These are phyloP conservation scores for Holotrichia oblita DNA, from an alignment of 1,140 invertebrate genomes.

Conservation along the genomic window DNA sequence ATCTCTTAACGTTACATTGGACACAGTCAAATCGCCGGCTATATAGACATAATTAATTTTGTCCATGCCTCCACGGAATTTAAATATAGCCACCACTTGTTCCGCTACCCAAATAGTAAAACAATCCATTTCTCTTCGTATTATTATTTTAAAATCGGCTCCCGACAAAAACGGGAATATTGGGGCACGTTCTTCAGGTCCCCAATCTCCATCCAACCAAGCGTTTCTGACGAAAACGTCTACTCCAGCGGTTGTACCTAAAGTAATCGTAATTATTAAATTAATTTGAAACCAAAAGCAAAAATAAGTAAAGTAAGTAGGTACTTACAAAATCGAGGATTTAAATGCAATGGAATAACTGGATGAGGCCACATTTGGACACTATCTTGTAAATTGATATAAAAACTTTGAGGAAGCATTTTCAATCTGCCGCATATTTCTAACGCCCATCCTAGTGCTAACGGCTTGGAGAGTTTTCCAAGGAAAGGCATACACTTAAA, in stretches of 20 bases:
- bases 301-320: too few relatives aligned
- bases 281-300: too few relatives aligned
- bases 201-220: constrained; percentile 63
- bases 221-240: constrained; percentile 64
- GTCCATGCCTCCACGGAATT: constrained; percentile 53
- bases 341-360: constrained; percentile 70
- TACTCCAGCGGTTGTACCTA: constrained; percentile 47
- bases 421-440: constrained; percentile 70
- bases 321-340: constrained; percentile 74
- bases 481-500: constrained; percentile 53
- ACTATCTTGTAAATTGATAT: constrained; percentile 73
- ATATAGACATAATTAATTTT: constrained; percentile 59
- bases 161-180: constrained; percentile 63
- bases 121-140: constrained; percentile 48
- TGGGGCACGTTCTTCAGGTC: constrained; percentile 61
- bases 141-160: constrained; percentile 42
- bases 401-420: constrained; percentile 73
- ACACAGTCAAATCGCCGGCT: neutral
- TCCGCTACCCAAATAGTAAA: constrained; percentile 63
- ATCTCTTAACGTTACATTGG: neutral
- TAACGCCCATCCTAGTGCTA: constrained; percentile 64
- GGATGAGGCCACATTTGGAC: constrained; percentile 71
- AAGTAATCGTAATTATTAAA: too few relatives aligned
- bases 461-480: constrained; percentile 60
- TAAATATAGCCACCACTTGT: constrained; percentile 61